Conservation (phyloP, 1,140 invertebrate genomes). For the Tetranychus cinnabarinus region DNA sequence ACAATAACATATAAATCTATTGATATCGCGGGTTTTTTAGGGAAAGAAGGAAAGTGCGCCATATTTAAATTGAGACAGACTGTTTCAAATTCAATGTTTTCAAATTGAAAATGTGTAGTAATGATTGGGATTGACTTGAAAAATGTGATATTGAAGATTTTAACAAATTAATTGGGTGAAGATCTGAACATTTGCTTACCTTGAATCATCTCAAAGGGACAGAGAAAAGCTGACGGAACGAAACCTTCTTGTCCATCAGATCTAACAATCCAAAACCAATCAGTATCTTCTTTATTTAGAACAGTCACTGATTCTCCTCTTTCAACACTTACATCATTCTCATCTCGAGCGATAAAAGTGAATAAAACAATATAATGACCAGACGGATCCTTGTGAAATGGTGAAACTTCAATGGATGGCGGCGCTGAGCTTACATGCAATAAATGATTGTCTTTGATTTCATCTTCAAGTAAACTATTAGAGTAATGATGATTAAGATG, state of each 20-base stretch:
- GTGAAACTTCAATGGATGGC: conserved; percentile 35
- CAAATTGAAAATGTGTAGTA: no score
- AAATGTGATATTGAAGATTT: no score
- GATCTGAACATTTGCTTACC: neutral
- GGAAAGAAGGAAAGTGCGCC: no score
- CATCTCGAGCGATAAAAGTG: conserved; percentile 70
- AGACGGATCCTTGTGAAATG: conserved; percentile 72
- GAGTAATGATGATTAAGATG: neutral
- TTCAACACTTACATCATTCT: conserved; percentile 80
- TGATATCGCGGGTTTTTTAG: no score
- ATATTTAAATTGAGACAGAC: no score
- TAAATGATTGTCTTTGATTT: neutral
- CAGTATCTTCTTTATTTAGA: conserved; percentile 70
- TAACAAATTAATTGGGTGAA: no score
- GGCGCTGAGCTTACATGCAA: no score
- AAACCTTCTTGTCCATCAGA: conserved; percentile 83
- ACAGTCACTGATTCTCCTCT: conserved; percentile 81
- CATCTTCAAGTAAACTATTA: neutral
- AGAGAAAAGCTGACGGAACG: conserved; percentile 80
- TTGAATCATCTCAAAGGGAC: conserved; percentile 51
- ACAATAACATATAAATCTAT: no score
- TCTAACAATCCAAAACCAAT: conserved; percentile 84
- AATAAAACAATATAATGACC: conserved; percentile 82
- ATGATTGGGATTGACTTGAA: no score
- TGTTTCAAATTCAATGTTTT: no score